Base-by-base conservation (phyloP, 2,113 vertebrate species). In the Sylvia atricapilla region DNA sequence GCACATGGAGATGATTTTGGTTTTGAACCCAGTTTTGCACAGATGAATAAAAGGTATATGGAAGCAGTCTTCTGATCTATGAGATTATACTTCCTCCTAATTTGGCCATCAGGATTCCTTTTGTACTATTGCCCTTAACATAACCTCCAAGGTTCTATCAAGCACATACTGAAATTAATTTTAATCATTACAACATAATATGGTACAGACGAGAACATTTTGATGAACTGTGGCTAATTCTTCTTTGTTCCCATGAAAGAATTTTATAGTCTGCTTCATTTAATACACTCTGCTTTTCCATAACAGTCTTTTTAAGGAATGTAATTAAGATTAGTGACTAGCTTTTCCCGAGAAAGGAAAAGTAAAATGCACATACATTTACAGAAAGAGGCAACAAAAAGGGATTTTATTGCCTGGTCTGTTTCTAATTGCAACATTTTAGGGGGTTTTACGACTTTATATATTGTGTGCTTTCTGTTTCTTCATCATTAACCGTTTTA, bases 311-410 rank as follows among this genome's bases (percentile, higher is more conserved):
- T 87, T 84, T 46, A 87, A 74, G 44, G 81, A 82, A 84, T 47
- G 66, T 95, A 95, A 95, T 95, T 95, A 96, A 94, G 89, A 93
- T 96, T 87, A 94, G 87, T 85, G 67, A 77, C 92, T 91, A 81
- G 44, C 23, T 79, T 87, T 92, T 92, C 84, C 60, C 1, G 0
- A 79, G 47, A 31, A 89, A 44, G 14, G 80, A 96, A 74, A 94
- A 80, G 50, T 89, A 92, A 90, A 88, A 77, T 73, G 73, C 64
- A 80, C 44, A 93, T 93, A 84, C 64, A 84, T 84, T 94, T 92
- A 69, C 50, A 79, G 78, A 87, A 82, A 67, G 33, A 77, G 1
- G 4, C 41, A 92, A 91, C 73, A 93, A 73, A 95, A 95, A 84
- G 23, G 31, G 67, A 22, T 52, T 94, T 95, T 92, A 93, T 74